Evolutionary conservation across 1,140 invertebrate genomes (phyloP).

Genomic region (Atta colombica): DNA sequence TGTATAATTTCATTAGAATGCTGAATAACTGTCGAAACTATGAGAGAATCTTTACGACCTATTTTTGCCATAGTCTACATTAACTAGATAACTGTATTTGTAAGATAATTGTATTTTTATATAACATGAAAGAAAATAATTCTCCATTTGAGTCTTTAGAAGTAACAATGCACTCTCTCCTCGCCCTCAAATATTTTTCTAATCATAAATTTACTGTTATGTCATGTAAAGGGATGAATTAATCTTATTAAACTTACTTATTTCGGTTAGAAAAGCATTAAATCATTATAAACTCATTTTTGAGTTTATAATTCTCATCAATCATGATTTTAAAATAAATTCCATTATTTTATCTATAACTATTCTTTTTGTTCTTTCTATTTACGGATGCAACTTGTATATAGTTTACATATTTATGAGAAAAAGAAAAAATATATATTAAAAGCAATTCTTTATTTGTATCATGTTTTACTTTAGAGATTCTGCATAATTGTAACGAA

Average conservation of each 20-base stretch:
- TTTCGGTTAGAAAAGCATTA: neutral
- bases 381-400: neutral
- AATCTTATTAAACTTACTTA: neutral
- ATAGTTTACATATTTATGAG: neutral
- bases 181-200: neutral
- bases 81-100: conserved; percentile 14
- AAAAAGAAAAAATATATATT: neutral
- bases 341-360: neutral
- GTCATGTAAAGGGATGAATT: neutral
- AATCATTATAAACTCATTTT: neutral
- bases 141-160: neutral
- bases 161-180: neutral
- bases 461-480: no score
- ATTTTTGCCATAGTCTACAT: neutral
- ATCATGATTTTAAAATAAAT: conserved; percentile 1
- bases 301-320: no score
- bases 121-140: conserved; percentile 1
- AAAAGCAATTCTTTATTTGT: neutral
- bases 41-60: conserved; percentile 12
- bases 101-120: neutral
- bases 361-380: neutral
- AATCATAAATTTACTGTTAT: neutral
- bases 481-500: no score
- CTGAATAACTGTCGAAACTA: neutral
- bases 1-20: conserved; percentile 17